Percentiles rank a stretch among this genome's conserved stretches.
Conservation (phyloP, 2,797 vertebrate species). For the Siniperca scherzeri region DNA sequence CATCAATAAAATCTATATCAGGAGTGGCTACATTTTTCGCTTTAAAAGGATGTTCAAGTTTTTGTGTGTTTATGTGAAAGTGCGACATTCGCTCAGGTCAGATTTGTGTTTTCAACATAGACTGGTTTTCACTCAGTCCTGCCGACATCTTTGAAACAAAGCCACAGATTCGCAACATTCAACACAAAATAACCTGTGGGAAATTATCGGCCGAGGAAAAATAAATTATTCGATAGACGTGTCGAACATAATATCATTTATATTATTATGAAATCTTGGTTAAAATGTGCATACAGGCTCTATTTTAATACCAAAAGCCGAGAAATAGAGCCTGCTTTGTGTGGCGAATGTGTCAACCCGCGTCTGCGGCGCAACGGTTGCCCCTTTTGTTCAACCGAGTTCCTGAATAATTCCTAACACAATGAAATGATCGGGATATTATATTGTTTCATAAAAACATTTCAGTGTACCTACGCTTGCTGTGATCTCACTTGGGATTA, state of each 20-base stretch:
- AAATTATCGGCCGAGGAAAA: background rate
- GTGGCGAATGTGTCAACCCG: constrained; percentile 83
- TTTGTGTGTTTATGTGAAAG: constrained; percentile 16
- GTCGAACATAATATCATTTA: background rate
- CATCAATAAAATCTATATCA: background rate
- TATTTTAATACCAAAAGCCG: constrained; percentile 1
- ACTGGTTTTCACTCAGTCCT: background rate
- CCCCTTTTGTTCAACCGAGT: constrained; percentile 87
- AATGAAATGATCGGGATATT: constrained; percentile 75
- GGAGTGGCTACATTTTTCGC: background rate
- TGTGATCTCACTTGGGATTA: constrained; percentile 51
- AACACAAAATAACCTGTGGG: background rate
- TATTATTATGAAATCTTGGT: accelerated
- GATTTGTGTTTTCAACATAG: too few relatives aligned
- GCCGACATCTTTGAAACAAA: constrained; percentile 49
- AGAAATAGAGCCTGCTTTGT: constrained; percentile 52
- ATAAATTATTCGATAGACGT: accelerated
- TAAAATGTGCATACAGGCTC: background rate
- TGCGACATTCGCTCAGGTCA: constrained; percentile 6
- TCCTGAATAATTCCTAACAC: constrained; percentile 83
- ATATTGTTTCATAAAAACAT: constrained; percentile 64
- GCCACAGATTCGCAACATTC: constrained; percentile 73
- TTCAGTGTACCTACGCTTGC: constrained; percentile 35
- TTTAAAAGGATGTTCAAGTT: background rate
- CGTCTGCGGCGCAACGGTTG: constrained; percentile 72